These are phyloP conservation scores for Formica exsecta DNA, from an alignment of 1,140 invertebrate species.

Conservation along the genomic window DNA sequence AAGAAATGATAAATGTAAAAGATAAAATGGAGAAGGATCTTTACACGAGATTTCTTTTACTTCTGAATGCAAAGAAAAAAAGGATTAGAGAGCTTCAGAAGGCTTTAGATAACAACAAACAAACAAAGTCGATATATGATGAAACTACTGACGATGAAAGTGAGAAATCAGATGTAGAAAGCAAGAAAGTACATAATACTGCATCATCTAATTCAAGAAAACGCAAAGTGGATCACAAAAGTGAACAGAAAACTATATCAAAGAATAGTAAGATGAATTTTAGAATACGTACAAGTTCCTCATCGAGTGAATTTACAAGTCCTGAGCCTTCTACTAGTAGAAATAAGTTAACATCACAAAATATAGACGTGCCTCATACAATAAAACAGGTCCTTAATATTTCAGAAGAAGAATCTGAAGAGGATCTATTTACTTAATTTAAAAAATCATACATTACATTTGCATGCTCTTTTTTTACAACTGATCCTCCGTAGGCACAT, in stretches of 20 bases:
- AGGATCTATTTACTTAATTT: slow-evolving; percentile 64
- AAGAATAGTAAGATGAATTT: background rate
- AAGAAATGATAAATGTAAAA: slow-evolving; percentile 66
- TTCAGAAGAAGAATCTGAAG: slow-evolving; percentile 63
- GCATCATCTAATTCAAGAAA: background rate
- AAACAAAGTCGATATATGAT: slow-evolving; percentile 55
- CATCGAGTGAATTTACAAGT: slow-evolving; percentile 6
- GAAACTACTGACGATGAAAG: slow-evolving; percentile 70
- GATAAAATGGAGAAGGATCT: slow-evolving; percentile 67
- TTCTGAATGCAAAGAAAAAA: slow-evolving; percentile 76
- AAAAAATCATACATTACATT: slow-evolving; percentile 3
- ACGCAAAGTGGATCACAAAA: background rate
- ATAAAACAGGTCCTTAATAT: background rate
- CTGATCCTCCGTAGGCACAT: background rate
- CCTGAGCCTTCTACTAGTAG: slow-evolving; percentile 39
- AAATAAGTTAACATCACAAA: background rate
- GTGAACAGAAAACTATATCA: background rate
- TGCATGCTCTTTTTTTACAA: background rate
- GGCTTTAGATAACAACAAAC: slow-evolving; percentile 43
- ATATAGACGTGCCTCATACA: background rate
- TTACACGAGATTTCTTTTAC: slow-evolving; percentile 69
- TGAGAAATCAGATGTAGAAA: slow-evolving; percentile 56
- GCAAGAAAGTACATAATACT: background rate
- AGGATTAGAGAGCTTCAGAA: slow-evolving; percentile 69
- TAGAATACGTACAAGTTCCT: slow-evolving; percentile 1